Evolutionary conservation across 2,888 invertebrate species (phyloP).

Genomic region (Hedychridium roseum): DNA sequence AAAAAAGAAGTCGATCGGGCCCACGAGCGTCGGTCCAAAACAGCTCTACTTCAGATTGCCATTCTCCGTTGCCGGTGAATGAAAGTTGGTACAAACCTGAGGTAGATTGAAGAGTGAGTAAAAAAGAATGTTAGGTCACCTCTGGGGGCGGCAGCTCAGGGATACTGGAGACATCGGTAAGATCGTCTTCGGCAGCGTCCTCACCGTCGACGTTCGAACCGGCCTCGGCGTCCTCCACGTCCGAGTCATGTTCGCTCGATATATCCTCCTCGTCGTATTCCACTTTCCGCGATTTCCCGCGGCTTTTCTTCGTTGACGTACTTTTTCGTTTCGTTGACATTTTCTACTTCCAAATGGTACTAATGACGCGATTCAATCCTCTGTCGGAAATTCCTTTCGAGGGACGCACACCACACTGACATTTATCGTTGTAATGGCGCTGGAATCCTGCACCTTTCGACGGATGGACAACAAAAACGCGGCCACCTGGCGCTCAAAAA

Average conservation of each 20-base stretch:
- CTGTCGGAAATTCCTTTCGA: constrained; percentile 14
- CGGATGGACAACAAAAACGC: constrained; percentile 46
- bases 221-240: constrained; percentile 55
- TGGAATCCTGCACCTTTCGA: constrained; percentile 33
- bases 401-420: constrained; percentile 36
- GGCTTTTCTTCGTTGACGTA: constrained; percentile 48
- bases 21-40: too few relatives aligned
- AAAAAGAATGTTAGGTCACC: constrained; percentile 35
- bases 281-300: constrained; percentile 53
- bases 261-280: constrained; percentile 62
- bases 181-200: constrained; percentile 55
- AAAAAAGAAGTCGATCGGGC: too few relatives aligned
- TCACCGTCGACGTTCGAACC: constrained; percentile 48
- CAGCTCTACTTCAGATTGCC: too few relatives aligned
- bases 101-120: constrained; percentile 9
- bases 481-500: constrained; percentile 56
- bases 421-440: constrained; percentile 51
- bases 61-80: too few relatives aligned
- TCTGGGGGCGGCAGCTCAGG: constrained; percentile 60
- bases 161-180: constrained; percentile 51
- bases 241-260: constrained; percentile 59
- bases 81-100: constrained; percentile 5
- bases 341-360: constrained; percentile 2
- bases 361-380: constrained; percentile 6
- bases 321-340: constrained; percentile 58